Evolutionary conservation across 2,888 invertebrate species (phyloP), one percentile per base, ranked within the genome.

Genomic region (Brachynemurus nebulosus): DNA sequence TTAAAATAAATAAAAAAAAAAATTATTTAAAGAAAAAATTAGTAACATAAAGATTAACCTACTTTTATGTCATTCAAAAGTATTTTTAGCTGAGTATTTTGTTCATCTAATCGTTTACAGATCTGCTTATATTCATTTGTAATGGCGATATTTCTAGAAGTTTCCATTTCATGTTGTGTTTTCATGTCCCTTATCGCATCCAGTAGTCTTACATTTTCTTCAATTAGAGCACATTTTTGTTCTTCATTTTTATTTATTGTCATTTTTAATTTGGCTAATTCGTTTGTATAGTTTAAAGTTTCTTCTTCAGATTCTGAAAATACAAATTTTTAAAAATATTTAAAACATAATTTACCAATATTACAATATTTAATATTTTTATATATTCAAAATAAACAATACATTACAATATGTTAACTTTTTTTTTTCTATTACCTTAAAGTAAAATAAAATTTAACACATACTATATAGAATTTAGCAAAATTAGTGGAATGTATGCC

Each of bases 71-170:
- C 68, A 47, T 72, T 71, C 42, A 79, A 58, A 47, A 75, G 72
- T 39, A 74, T 73, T 56, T 72, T 78, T 16, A 75, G 67, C 18
- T 74, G 69, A 48, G 81, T 76, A 53, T 86, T 72, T 59, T 90
- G 86, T 48, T 76, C 75, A 63, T 93, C 93, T 43, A 92, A 71
- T 2, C 92, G 72, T 54, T 88, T 86, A 62, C 91, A 88, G 40
- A 95, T 80, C 66, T 88, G 80, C 63, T 95, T 90, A 59, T 95
- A 96, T 57, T 96, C 95, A 40, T 81, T 71, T 52, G 93, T 88
- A 35, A 95, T 91, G 14, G 80, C 78, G 35, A 75, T 71, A 60
- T 85, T 86, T 57, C 84, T 76, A 5, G 74, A 71, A 30, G 78
- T 76, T 48, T 85, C 86, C 17, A 72, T 71, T 52, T 83, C 79